Base-by-base conservation (phyloP, 2,888 invertebrate genomes). In the Agrotis ipsilon region DNA sequence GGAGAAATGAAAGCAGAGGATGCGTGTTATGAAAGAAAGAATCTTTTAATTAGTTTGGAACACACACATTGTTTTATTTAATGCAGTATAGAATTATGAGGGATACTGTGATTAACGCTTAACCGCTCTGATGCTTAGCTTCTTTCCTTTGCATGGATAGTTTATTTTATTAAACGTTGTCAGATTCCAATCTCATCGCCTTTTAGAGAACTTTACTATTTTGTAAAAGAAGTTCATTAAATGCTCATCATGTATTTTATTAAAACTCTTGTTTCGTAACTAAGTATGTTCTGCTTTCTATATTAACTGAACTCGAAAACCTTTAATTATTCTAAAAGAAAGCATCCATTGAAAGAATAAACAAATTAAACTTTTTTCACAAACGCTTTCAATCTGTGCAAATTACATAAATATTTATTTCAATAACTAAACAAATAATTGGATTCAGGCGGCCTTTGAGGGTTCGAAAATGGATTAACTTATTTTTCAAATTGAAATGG, bases 401-500 rank as follows among this genome's bases (percentile, higher is more conserved):
- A 76, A 76, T 62, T 51, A 75, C n/a, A 51, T n/a, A 24, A 43
- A 63, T n/a, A 55, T 43, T 24, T 45, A 45, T 48, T 68, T 81
- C 71, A 57, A 81, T 62, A 81, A 61, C 70, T 63, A 61, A 81
- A 84, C 61, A 81, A 72, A 79, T 81, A 75, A 82, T 75, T 77
- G 67, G 66, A 65, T 82, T 82, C 67, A 55, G 52, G 51, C 58
- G 43, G 52, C 79, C 68, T 82, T 82, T 77, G 72, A 80, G 78
- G 57, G 39, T 55, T 69, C 46, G 21, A 80, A 79, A 81, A 79
- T 60, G 78, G 75, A 84, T 87, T 85, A 81, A 88, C 84, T 85
- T 85, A 84, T 85, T 86, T 86, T 83, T 85, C 58, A 79, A 86
- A 82, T 86, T 84, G 80, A 81, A 86, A 83, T 82, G 71, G 54